phyloP scores from a whole-genome alignment of 2,797 vertebrate genomes.

The Uromys caudimaculatus region DNA sequence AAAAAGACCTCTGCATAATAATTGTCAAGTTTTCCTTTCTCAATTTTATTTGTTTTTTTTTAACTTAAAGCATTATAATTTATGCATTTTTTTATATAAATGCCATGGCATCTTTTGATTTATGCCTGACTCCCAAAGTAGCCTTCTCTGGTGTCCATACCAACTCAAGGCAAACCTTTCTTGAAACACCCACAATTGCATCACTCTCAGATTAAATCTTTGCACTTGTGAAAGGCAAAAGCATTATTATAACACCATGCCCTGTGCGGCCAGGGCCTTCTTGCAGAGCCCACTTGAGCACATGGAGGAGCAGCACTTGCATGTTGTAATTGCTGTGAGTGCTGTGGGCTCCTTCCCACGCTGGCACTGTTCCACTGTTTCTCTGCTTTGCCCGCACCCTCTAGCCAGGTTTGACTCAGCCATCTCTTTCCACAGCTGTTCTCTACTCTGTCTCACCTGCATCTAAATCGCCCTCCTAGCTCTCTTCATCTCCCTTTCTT shows the following conservation, averaged over 20 bases:
- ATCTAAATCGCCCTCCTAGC: not conserved
- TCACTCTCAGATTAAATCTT: not conserved
- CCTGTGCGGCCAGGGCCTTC: not conserved
- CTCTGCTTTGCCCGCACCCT: not conserved
- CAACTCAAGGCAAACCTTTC: not conserved
- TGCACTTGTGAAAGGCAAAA: not conserved
- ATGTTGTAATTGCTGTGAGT: fast-evolving
- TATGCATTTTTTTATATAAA: not conserved
- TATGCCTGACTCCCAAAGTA: not conserved
- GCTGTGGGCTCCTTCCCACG: fast-evolving
- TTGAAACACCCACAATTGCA: not conserved
- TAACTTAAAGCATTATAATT: slow-evolving; percentile 47
- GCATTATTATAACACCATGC: not conserved
- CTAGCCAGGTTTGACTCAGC: fast-evolving
- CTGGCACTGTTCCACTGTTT: fast-evolving
- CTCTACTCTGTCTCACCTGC: not conserved
- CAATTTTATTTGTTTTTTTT: slow-evolving; percentile 51
- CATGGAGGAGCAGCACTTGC: not conserved
- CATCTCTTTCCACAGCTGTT: fast-evolving
- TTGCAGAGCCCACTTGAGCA: not conserved
- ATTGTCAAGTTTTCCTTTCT: slow-evolving; percentile 54
- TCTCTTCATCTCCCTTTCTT: not conserved
- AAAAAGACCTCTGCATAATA: slow-evolving; percentile 57
- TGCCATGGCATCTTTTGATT: too few species aligned
- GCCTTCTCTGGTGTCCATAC: not conserved